Conservation (phyloP, 2,888 invertebrate genomes). For the Eulithis prunata region DNA sequence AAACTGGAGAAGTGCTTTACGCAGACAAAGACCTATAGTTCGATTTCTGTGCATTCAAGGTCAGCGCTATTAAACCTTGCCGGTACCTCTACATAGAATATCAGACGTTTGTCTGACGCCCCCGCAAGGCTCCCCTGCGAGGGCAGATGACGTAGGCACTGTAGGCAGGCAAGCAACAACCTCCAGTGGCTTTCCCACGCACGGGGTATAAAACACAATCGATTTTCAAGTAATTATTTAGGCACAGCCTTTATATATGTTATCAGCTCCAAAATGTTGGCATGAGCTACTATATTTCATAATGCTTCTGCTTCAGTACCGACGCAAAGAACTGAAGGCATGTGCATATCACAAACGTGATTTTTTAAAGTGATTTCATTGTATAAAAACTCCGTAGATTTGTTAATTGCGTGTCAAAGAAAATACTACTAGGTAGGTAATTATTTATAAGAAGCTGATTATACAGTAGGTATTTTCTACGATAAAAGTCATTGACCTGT, state of each 20-base stretch:
- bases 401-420: too few species aligned
- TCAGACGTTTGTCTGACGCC: background rate
- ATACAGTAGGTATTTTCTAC: background rate
- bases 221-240: background rate
- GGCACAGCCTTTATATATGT: slow-evolving; percentile 1
- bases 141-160: slow-evolving; percentile 9
- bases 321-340: too few species aligned
- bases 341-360: too few species aligned
- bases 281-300: background rate
- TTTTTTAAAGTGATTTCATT: too few species aligned
- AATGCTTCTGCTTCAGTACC: background rate
- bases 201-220: slow-evolving; percentile 1
- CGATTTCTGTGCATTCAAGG: too few species aligned
- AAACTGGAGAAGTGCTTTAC: too few species aligned
- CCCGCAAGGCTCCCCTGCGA: slow-evolving; percentile 5
- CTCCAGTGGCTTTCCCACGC: slow-evolving; percentile 27
- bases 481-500: slow-evolving; percentile 5
- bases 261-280: too few species aligned
- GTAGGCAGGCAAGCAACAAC: background rate
- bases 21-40: too few species aligned
- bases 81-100: background rate
- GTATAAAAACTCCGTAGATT: too few species aligned
- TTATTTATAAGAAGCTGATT: too few species aligned
- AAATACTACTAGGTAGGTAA: too few species aligned
- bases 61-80: too few species aligned